These are phyloP conservation scores for Dinocampus coccinellae DNA, from an alignment of 2,888 invertebrate species.

Conservation along the genomic window DNA sequence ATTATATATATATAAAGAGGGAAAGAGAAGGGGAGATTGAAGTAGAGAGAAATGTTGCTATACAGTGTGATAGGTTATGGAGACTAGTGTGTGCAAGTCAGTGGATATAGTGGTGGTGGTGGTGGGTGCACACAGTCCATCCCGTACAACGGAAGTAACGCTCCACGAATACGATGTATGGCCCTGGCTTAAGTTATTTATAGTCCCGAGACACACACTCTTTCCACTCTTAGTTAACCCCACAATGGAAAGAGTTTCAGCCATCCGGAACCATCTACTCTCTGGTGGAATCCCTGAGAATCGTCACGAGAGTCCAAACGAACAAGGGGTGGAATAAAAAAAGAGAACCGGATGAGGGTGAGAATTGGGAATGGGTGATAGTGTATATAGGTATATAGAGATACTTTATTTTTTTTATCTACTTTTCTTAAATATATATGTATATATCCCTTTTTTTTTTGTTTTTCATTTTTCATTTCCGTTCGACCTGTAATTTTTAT, in stretches of 20 bases:
- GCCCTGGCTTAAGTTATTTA: slow-evolving; percentile 53
- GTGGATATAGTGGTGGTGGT: slow-evolving; percentile 17
- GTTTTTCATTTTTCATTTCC: neutral
- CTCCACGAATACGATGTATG: slow-evolving; percentile 49
- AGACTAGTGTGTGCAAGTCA: slow-evolving; percentile 12
- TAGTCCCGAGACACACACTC: slow-evolving; percentile 48
- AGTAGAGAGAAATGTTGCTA: no score
- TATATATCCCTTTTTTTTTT: neutral
- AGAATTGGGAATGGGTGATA: neutral
- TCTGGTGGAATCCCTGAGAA: slow-evolving; percentile 27
- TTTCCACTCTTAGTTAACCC: slow-evolving; percentile 26
- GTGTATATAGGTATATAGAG: neutral
- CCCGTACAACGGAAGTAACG: slow-evolving; percentile 47
- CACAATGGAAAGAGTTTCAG: slow-evolving; percentile 28
- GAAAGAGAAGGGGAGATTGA: neutral
- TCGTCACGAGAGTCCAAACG: slow-evolving; percentile 14
- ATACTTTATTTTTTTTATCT: neutral
- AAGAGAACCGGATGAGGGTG: neutral
- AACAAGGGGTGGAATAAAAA: no score
- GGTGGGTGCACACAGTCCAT: slow-evolving; percentile 24
- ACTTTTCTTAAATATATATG: neutral
- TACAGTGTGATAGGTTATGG: neutral
- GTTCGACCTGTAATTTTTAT: neutral
- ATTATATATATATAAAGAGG: neutral
- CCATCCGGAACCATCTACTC: slow-evolving; percentile 30